Base-by-base conservation (phyloP, 2,113 vertebrate species). In the Aramus guarauna region DNA sequence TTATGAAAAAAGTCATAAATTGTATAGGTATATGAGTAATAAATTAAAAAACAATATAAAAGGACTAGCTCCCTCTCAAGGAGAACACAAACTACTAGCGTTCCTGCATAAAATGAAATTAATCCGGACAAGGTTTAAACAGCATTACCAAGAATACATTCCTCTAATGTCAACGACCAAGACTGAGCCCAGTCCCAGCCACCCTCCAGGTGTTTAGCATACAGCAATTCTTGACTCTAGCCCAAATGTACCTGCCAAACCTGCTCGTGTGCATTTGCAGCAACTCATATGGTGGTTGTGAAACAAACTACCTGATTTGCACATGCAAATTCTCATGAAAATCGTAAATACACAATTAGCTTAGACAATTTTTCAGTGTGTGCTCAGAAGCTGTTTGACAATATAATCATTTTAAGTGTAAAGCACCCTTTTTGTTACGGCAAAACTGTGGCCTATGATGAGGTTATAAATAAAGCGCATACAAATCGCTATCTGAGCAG, bases 61-160 rank as follows among this genome's bases (percentile, higher is more conserved):
- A 92, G 84, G 62, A 95, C 76, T 87, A 95, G 74, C 91, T 97
- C 88, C 58, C 94, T 89, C 68, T 66, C 85, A 95, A 88, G 83
- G 60, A 96, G 88, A 97, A 95, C 84, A 96, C 84, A 85, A 93
- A 96, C 91, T 66, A 87, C 69, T 15, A 69, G 60, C 60, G 78
- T 1, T 22, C 58, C 84, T 45, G 34, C 89, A 76, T 79, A 91
- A 92, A 97, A 93, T 91, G 14, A 93, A 97, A 95, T 96, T 86
- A 96, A 97, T 80, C 79, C 87, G 90, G 86, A 88, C 64, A 73
- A 91, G 43, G 43, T 91, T 91, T 96, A 72, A 85, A 63, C 74
- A 96, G 73, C 52, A 58, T 88, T 96, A 85, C 71, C 84, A 94
- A 90, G 81, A 74, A 79, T 96, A 92, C 27, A 55, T 82, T 55